These are phyloP conservation scores for Spea hammondii DNA, from an alignment of 2,797 vertebrate species.

Conservation along the genomic window DNA sequence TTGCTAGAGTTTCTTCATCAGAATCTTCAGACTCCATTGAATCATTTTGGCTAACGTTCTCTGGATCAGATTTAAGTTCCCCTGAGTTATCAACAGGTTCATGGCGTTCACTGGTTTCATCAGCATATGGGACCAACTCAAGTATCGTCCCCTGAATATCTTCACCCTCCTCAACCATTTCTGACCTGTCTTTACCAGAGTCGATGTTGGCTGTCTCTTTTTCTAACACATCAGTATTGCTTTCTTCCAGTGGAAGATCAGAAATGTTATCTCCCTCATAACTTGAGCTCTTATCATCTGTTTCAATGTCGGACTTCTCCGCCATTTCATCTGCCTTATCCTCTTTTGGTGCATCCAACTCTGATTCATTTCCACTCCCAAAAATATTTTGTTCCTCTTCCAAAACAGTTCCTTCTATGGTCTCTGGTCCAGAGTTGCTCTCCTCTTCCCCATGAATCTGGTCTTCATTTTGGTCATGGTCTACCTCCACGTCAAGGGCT, in stretches of 20 bases:
- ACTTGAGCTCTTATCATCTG: neutral
- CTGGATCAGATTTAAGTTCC: neutral
- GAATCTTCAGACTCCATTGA: neutral
- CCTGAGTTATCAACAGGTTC: neutral
- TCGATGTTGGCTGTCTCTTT: neutral
- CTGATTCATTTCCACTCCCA: neutral
- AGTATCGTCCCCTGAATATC: neutral
- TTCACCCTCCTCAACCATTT: neutral
- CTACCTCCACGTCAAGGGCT: neutral
- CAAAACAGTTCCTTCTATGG: neutral
- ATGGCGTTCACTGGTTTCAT: neutral
- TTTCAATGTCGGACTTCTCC: neutral
- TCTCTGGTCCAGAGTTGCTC: neutral
- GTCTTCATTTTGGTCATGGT: neutral
- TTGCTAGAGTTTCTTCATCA: neutral
- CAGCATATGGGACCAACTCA: neutral
- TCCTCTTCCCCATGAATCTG: neutral
- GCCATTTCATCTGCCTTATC: neutral
- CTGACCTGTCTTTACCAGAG: neutral
- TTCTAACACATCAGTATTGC: neutral
- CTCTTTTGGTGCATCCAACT: neutral
- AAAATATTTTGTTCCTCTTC: neutral
- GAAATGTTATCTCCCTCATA: neutral
- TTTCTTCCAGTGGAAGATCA: neutral
- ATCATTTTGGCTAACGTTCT: neutral